Evolutionary conservation across 2,888 invertebrate genomes (phyloP), one percentile per base, ranked within the genome.

Genomic region (Elysia crispata): DNA sequence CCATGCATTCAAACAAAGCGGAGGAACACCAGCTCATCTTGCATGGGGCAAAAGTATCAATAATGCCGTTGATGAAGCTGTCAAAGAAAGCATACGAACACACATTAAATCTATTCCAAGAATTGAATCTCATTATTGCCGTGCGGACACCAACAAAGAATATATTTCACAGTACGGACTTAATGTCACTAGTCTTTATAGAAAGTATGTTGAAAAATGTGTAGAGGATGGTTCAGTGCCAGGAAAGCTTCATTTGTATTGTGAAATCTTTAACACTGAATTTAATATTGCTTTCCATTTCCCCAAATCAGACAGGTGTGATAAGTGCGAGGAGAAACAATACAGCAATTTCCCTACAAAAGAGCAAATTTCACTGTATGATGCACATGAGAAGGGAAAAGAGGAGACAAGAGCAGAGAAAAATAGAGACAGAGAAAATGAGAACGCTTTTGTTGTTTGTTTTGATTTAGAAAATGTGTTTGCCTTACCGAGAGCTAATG

Each of bases 221-320:
- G 18, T 25, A 28, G 76, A 78, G 54, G 62, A 78, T 5, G 72
- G 72, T 5, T 41, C 41, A 49, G 64, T 30, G 31, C 76, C 78
- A 31, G 78, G 54, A 11, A 74, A 79, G n/a, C 67, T 74, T 18
- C 79, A 81, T 31, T 25, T 78, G 41, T 82, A 82, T 72, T 18
- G 80, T 0, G 41, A 82, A 5, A 77, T 81, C n/a, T 82, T 82
- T 62, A 67, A 77, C 49, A 69, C 30, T 20, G 76, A 82, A 69
- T 82, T 76, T 66, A 82, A 82, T 54, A 49, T 80, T 15, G 1
- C 81, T 18, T 66, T 80, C 28, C 80, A 80, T 23, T 18, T 57
- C 5, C 80, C 77, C 1, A 60, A 76, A n/a, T 69, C 41, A 23
- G 80, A 80, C 62, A 13, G 77, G 28, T 80, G 80, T 54, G 80